Evolutionary conservation across 1,140 invertebrate genomes (phyloP), one percentile per base, ranked within the genome.

Genomic region (Camponotus floridanus): DNA sequence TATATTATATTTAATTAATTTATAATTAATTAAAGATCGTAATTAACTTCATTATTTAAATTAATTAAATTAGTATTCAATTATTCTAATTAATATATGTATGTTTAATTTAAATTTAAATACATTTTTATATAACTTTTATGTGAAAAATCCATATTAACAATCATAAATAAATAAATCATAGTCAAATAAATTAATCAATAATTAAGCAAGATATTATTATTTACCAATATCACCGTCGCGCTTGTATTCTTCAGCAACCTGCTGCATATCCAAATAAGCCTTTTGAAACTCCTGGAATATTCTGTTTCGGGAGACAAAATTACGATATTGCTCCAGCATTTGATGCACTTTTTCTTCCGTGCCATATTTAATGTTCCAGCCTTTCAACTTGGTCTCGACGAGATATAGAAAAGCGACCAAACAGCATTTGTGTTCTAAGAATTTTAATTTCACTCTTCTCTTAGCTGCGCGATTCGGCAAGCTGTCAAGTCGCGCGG

Each of bases 221-320:
- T 7, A 93, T 94, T 95, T 96, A 96, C 97, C 97, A 70, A 98
- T 96, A 94, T 97, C 96, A 87, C 97, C 97, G 62, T 98, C 97
- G 89, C 97, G 96, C 95, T 98, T 99, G 92, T 98, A 99, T 91
- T 98, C 98, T 62, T 99, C 98, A 48, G 98, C 97, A 62, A 98
- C 97, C 92, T 98, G 97, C 94, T 98, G 98, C 96, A 99, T 98
- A 92, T 99, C 98, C 85, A 97, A 95, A 92, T 97, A 98, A 26
- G 98, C 98, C 95, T 98, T 98, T 92, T 99, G 98, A 95, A 99
- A 99, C 95, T 98, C 98, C 94, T 99, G 98, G 95, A 99, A 98
- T 90, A 99, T 98, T 94, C 98, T 97, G 94, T 98, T 98, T 89
- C 97, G 97, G 3, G 98, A 98, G 15, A 99, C 98, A 95, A 98